Percentiles rank a stretch among this genome's conserved stretches.
Conservation (phyloP, 2,888 invertebrate genomes). For the Deilephila elpenor region DNA sequence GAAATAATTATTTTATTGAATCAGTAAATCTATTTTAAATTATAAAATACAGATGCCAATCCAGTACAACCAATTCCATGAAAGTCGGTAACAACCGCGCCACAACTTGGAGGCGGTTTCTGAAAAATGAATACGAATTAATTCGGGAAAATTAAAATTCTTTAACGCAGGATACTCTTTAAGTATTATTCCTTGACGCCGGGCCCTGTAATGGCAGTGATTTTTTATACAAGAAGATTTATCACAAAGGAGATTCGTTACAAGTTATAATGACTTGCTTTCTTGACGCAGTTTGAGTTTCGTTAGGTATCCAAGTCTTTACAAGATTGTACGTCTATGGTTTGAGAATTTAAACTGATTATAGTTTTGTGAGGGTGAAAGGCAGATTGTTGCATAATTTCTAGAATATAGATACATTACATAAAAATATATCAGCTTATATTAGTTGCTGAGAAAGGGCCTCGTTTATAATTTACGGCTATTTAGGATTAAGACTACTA, state of each 20-base stretch:
- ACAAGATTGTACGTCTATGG: too few species aligned
- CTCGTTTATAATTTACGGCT: too few species aligned
- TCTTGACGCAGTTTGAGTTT: conserved; percentile 6
- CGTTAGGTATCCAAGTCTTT: too few species aligned
- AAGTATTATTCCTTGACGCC: conserved; percentile 45
- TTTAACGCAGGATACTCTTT: conserved; percentile 48
- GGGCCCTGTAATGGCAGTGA: conserved; percentile 27
- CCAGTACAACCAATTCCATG: conserved; percentile 31
- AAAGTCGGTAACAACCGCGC: conserved; percentile 30
- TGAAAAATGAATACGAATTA: conserved; percentile 66
- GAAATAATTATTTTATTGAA: neutral
- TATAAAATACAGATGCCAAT: conserved; percentile 32
- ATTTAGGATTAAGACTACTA: too few species aligned
- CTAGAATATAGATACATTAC: too few species aligned
- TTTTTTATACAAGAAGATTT: conserved; percentile 27
- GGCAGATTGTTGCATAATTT: too few species aligned
- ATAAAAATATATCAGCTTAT: too few species aligned
- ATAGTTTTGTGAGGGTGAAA: too few species aligned
- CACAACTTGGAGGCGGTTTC: conserved; percentile 42
- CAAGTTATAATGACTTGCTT: conserved; percentile 21
- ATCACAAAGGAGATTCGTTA: conserved; percentile 8
- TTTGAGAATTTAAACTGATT: too few species aligned
- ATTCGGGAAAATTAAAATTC: conserved; percentile 64
- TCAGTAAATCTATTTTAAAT: neutral
- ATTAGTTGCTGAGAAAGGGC: too few species aligned